Evolutionary conservation across 2,797 vertebrate species (phyloP), one percentile per base, ranked within the genome.

Genomic region (Onychomys arenicola): DNA sequence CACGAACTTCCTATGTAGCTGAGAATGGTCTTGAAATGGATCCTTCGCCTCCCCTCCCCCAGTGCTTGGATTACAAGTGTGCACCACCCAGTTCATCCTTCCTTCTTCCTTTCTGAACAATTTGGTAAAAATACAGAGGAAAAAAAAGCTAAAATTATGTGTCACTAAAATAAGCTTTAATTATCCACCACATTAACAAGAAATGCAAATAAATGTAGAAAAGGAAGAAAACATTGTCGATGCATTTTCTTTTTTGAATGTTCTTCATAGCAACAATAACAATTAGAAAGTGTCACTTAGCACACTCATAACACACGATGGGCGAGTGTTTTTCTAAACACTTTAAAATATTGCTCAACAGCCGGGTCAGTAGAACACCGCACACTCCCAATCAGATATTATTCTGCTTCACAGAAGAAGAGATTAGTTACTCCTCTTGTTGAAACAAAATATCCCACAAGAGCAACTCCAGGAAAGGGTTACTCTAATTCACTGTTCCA

Each of bases 181-280:
- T 93, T 27, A 63, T 63, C 75, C 78, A 95, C 55, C 3, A 61
- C 40, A 85, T 89, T 67, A 67, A 43, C 34, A 75, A 96, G 76
- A 93, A 90, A 80, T 1, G 29, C 19, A 61, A 76, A 76, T 27
- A 57, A 40, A 46, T 37, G n/a, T 4, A 91, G 29, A 81, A n/a
- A 57, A 32, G 65, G 67, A 76, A 37, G 65, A 61, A 76, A 90
- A 89, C 29, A 55, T 27, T 91, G 91, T 57, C 9, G 2, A 29
- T 85, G 8, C 17, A 46, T 80, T 93, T 90, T 90, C 21, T 89
- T 90, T n/a, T 61, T 65, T 40, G 14, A 2, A 13, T 37, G 84
- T 93, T 90, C 52, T 40, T 57, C 59, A 6, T 77, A 49, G 71
- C 10, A 91, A 61, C 25, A 87, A 49, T 87, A 71, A 83, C 49